Percentiles rank a stretch among this genome's conserved stretches.
Conservation (phyloP, 2,113 vertebrate genomes). For the Porphyrio hochstetteri region DNA sequence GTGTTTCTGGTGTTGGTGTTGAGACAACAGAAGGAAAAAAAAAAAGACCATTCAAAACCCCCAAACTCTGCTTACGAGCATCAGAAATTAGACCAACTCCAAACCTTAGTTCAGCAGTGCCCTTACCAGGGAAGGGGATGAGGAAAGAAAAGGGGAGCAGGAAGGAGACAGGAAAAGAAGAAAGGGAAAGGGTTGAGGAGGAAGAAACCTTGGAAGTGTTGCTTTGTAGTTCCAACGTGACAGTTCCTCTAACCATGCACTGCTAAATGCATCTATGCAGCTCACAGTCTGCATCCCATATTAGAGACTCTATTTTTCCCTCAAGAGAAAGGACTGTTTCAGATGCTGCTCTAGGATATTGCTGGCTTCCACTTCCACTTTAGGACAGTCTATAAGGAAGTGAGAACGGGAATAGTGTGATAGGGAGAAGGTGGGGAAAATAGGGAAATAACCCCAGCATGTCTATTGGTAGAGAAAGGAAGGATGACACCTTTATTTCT, state of each 20-base stretch:
- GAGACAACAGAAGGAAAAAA: not conserved
- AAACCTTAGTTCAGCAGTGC: not conserved
- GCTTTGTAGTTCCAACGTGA: fast-evolving
- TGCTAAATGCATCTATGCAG: not conserved
- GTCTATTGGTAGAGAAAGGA: not conserved
- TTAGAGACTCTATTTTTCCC: not conserved
- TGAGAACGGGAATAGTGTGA: not conserved
- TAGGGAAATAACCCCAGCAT: not conserved
- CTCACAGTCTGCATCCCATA: not conserved
- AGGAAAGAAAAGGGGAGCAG: not conserved
- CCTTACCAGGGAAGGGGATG: not conserved
- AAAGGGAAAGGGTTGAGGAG: not conserved
- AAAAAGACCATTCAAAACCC: not conserved
- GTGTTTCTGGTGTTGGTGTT: not conserved
- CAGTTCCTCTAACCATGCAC: not conserved
- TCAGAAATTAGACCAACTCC: not conserved
- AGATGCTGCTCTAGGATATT: not conserved
- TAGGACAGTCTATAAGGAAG: not conserved
- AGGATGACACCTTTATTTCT: not conserved
- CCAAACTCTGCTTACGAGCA: not conserved
- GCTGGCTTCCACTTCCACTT: not conserved
- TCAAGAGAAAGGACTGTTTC: not conserved
- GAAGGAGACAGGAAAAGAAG: not conserved
- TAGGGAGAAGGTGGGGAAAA: not conserved
- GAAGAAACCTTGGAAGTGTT: not conserved